phyloP scores from a whole-genome alignment of 2,113 vertebrate species.

The Sylvietta virens region DNA sequence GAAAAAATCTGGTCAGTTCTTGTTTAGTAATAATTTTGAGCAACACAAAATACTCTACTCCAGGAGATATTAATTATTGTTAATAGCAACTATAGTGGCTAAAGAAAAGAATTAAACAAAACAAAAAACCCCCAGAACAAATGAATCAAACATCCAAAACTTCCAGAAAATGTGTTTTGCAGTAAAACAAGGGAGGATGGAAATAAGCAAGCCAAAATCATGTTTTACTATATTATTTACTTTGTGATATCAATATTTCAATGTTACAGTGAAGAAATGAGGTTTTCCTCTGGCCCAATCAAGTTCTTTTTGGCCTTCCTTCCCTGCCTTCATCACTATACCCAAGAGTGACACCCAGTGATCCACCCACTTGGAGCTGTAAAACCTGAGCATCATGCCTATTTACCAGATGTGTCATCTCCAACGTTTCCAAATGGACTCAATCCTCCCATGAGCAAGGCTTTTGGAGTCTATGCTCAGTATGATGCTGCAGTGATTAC shows the following conservation, averaged over 20 bases:
- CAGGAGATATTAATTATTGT: not conserved
- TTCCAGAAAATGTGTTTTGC: not conserved
- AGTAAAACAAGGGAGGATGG: not conserved
- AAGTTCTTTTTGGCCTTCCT: not conserved
- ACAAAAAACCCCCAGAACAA: accelerated
- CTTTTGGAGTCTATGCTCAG: not conserved
- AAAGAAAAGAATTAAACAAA: not conserved
- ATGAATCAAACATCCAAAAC: not conserved
- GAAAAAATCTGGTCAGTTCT: not conserved
- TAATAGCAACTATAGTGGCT: not conserved
- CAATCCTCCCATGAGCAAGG: not conserved
- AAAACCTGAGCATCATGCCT: not conserved
- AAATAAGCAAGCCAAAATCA: not conserved
- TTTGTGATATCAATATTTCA: not conserved
- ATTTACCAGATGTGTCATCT: conserved; percentile 28
- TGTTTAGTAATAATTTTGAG: not conserved
- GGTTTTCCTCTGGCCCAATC: not conserved
- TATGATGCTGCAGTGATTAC: not conserved
- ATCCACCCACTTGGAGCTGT: conserved; percentile 15
- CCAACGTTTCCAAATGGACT: not conserved
- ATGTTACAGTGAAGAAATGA: not conserved
- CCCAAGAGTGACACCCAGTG: not conserved
- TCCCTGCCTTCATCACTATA: not conserved
- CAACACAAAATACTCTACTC: not conserved
- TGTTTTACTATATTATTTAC: not conserved